phyloP scores from a whole-genome alignment of 2,797 vertebrate species.

The Takifugu rubripes region DNA sequence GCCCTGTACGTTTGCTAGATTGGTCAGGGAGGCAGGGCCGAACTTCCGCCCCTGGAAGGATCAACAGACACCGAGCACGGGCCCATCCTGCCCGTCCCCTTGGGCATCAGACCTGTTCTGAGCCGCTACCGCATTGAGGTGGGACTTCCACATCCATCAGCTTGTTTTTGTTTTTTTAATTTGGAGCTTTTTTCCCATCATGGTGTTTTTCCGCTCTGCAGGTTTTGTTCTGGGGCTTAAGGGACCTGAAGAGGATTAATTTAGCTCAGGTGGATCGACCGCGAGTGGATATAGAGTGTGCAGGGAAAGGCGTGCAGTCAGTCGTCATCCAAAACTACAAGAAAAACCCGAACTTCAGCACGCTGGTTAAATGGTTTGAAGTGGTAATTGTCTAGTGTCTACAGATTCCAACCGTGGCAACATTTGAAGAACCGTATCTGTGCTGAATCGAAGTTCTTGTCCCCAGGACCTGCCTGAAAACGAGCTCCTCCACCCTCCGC shows the following conservation, averaged over 20 bases:
- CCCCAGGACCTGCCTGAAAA: conserved; percentile 93
- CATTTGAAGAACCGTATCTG: neutral
- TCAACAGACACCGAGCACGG: conserved; percentile 85
- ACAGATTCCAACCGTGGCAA: neutral
- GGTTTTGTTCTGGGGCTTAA: conserved; percentile 96
- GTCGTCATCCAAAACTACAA: conserved; percentile 95
- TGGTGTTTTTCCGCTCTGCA: conserved; percentile 42
- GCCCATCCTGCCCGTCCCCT: conserved; percentile 90
- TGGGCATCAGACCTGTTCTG: conserved; percentile 91
- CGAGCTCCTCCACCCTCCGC: conserved; percentile 92
- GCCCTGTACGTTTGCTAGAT: conserved; percentile 70
- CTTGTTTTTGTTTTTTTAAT: neutral
- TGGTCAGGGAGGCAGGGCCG: conserved; percentile 85
- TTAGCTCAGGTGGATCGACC: conserved; percentile 93
- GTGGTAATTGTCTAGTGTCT: conserved; percentile 81
- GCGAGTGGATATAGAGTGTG: conserved; percentile 95
- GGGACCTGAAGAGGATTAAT: conserved; percentile 95
- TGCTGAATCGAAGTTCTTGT: neutral
- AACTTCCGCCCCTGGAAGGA: conserved; percentile 86
- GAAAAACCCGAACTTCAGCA: conserved; percentile 98
- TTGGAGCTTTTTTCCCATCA: neutral
- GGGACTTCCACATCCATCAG: conserved; percentile 8
- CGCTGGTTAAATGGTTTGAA: conserved; percentile 97
- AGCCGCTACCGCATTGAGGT: conserved; percentile 98
- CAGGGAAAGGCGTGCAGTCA: conserved; percentile 91